Evolutionary conservation across 2,113 vertebrate species (phyloP).

Genomic region (Trinectes maculatus): DNA sequence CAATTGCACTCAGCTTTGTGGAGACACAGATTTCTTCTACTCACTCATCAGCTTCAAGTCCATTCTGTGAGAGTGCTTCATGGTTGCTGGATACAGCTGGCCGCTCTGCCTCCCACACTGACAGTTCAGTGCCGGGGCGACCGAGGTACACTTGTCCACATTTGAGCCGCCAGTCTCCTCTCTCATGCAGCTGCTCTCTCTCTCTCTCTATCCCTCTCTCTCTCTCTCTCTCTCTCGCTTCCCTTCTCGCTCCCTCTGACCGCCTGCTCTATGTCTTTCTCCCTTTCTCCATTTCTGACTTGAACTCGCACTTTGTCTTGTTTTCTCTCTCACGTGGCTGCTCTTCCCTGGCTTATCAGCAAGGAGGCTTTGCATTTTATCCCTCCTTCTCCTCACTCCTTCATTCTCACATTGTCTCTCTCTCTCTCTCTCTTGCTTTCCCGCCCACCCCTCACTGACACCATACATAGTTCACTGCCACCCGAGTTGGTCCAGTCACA

Average conservation of each 20-base stretch:
- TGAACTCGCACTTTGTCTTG: slow-evolving; percentile 9
- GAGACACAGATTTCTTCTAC: slow-evolving; percentile 50
- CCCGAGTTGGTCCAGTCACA: slow-evolving; percentile 33
- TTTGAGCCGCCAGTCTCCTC: slow-evolving; percentile 60
- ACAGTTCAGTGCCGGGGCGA: slow-evolving; percentile 58
- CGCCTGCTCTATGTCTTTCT: slow-evolving; percentile 15
- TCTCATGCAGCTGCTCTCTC: slow-evolving; percentile 59
- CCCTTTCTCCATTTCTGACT: slow-evolving; percentile 27
- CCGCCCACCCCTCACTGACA: slow-evolving; percentile 47
- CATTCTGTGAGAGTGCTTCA: slow-evolving; percentile 78
- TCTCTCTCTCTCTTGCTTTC: slow-evolving; percentile 15
- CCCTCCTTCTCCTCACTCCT: slow-evolving; percentile 18
- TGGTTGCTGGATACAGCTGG: slow-evolving; percentile 72
- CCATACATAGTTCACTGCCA: slow-evolving; percentile 67
- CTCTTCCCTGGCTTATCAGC: slow-evolving; percentile 24
- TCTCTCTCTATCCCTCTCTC: slow-evolving; percentile 16
- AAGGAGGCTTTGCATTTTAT: slow-evolving; percentile 13
- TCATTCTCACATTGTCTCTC: neutral
- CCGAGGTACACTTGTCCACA: slow-evolving; percentile 79
- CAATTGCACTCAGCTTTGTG: neutral
- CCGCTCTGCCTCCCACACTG: slow-evolving; percentile 69
- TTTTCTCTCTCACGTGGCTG: slow-evolving; percentile 39
- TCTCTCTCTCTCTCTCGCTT: slow-evolving; percentile 13
- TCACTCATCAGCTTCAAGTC: slow-evolving; percentile 82
- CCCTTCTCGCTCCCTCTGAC: slow-evolving; percentile 12